Base-by-base conservation (phyloP, 2,888 invertebrate species). In the Cephus rjabovi region DNA sequence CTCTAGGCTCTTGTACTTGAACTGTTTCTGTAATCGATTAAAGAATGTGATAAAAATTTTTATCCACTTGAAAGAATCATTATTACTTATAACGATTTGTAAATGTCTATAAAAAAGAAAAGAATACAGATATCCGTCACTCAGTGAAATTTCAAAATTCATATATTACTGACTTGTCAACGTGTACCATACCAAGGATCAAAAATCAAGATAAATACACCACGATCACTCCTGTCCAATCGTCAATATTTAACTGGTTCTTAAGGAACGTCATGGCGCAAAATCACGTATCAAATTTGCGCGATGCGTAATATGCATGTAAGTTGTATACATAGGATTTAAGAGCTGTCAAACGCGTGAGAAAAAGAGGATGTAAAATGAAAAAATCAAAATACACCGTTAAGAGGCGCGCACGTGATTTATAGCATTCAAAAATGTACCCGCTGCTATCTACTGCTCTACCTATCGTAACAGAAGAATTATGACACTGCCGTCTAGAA, bases 1-100 rank as follows among this genome's bases (percentile, higher is more conserved):
- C 91, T 96, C 96, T 81, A 97, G 91, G 88, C 95, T 95, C 87
- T 96, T 94, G 84, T 95, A 94, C 87, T 94, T 93, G 87, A 97
- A 97, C 92, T 96, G 95, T 87, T 95, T 94, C 97, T 97, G 92
- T 80, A 93, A 93, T 82, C 83, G 85, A 56, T 23, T 56, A 6
- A 56, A 23, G 23, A 56, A 56, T 23, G 23, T 23, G 56, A 56
- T 84, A 81, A 80, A 76, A 15, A 35, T 56, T 23, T 56, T 56
- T 23, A 56, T 23, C 23, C 56, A 9, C 15, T 4, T 23, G 23
- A 56, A 9, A 56, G 9, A 2, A 56, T 56, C 23, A 56, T 23
- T 56, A 23, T 56, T 56, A 56, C 9, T 56, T 56, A 23, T 23
- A 56, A 56, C 56, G 56, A 56, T 56, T 56, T 23, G 6, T 23